A percentile compares a stretch with the other conserved stretches of the same genome.
Conservation (phyloP, 2,113 vertebrate species). For the Poeciliopsis turrubarensis region DNA sequence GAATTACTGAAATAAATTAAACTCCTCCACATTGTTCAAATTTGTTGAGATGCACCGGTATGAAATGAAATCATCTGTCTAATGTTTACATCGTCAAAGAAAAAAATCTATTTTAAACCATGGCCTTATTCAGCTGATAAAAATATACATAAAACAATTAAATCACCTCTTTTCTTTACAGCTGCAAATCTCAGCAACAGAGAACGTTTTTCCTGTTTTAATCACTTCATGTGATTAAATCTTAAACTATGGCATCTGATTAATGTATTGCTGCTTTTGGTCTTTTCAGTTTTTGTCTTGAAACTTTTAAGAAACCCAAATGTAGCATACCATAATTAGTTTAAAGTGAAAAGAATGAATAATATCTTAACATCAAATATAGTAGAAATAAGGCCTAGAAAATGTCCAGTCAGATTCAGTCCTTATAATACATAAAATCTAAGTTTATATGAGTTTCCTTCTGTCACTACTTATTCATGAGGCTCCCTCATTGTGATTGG, state of each 20-base stretch:
- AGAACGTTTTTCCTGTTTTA: not conserved
- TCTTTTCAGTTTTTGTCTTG: too few species aligned
- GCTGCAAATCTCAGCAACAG: not conserved
- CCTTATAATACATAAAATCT: constrained; percentile 45
- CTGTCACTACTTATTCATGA: constrained; percentile 38
- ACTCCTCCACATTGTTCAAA: too few species aligned
- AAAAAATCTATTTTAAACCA: not conserved
- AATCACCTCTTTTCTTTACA: not conserved
- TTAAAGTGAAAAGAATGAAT: constrained; percentile 49
- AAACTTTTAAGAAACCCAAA: too few species aligned
- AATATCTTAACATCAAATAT: constrained; percentile 51
- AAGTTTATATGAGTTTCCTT: constrained; percentile 9
- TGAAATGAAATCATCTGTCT: not conserved
- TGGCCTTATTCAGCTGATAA: not conserved
- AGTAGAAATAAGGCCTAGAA: constrained; percentile 69
- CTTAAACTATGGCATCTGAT: not conserved
- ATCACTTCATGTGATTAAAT: not conserved
- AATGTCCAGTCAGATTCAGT: constrained; percentile 46
- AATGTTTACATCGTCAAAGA: not conserved
- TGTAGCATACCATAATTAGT: constrained; percentile 18
- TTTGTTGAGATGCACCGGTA: too few species aligned
- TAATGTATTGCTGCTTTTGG: not conserved
- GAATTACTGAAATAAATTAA: too few species aligned
- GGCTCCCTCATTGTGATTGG: constrained; percentile 32
- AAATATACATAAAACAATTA: not conserved